phyloP scores from a whole-genome alignment of 2,113 vertebrate species.

The Hirundichthys speculiger region DNA sequence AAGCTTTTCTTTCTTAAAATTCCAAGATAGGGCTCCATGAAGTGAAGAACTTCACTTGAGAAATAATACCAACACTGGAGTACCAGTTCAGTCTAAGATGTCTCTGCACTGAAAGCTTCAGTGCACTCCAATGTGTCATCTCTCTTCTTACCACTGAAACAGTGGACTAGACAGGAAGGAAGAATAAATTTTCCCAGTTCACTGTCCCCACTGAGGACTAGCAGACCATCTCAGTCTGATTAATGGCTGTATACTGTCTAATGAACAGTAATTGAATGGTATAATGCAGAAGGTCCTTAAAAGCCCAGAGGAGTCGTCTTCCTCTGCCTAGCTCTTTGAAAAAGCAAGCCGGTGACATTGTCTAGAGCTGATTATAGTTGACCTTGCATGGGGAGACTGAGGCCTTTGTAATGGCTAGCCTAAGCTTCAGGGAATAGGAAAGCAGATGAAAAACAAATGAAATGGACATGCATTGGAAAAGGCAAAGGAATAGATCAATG shows the following conservation, averaged over 20 bases:
- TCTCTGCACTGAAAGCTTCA: slow-evolving; percentile 35
- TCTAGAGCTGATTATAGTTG: slow-evolving; percentile 79
- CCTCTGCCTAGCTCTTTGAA: slow-evolving; percentile 47
- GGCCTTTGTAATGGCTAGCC: slow-evolving; percentile 75
- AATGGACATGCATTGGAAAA: slow-evolving; percentile 71
- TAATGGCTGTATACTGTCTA: slow-evolving; percentile 79
- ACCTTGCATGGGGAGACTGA: slow-evolving; percentile 74
- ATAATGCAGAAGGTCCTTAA: slow-evolving; percentile 73
- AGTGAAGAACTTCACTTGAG: slow-evolving; percentile 53
- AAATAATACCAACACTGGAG: slow-evolving; percentile 31
- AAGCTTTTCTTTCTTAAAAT: slow-evolving; percentile 59
- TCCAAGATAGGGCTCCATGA: slow-evolving; percentile 22
- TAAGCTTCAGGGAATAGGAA: slow-evolving; percentile 69
- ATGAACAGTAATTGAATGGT: slow-evolving; percentile 85
- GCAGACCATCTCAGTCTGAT: slow-evolving; percentile 78
- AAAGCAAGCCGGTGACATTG: slow-evolving; percentile 72
- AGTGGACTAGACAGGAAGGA: slow-evolving; percentile 47
- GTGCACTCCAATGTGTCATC: slow-evolving; percentile 49
- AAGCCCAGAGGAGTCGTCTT: slow-evolving; percentile 70
- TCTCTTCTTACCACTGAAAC: slow-evolving; percentile 42
- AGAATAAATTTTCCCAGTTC: slow-evolving; percentile 71
- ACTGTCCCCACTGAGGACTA: slow-evolving; percentile 69
- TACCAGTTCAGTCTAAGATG: slow-evolving; percentile 35
- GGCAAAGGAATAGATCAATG: slow-evolving; percentile 79
- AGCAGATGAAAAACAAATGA: slow-evolving; percentile 75